Conservation (phyloP, 2,113 vertebrate genomes). For the Indri indri region DNA sequence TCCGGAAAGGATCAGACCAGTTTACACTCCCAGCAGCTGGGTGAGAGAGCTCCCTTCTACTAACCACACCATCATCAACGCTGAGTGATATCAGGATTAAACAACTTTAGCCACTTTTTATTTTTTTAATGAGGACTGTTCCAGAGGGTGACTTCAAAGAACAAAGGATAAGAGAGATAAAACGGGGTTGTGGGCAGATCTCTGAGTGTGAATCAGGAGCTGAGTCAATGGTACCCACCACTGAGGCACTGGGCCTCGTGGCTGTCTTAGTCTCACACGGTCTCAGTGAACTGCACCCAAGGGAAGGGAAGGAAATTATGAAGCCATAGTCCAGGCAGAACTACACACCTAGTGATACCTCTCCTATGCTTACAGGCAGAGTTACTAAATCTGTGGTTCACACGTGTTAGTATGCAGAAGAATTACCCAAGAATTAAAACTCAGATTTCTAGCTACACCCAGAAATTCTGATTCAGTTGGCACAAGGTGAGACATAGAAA, state of each 20-base stretch:
- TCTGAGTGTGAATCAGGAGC: neutral
- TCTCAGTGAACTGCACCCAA: fast-evolving
- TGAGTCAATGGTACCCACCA: fast-evolving
- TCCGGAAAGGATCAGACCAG: neutral
- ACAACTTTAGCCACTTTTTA: neutral
- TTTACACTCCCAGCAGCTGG: neutral
- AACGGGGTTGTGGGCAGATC: neutral
- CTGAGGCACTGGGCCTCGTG: neutral
- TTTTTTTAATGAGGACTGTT: neutral
- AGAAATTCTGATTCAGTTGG: neutral
- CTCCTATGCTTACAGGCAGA: neutral
- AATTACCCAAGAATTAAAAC: neutral
- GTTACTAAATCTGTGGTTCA: neutral
- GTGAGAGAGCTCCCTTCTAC: neutral
- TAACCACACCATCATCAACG: neutral
- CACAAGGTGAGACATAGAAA: neutral
- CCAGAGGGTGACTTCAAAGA: constrained; percentile 23
- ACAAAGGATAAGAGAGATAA: neutral
- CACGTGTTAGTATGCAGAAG: neutral
- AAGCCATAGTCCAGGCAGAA: neutral
- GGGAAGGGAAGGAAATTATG: neutral
- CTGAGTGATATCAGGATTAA: neutral
- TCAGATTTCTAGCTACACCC: neutral
- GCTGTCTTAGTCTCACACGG: neutral
- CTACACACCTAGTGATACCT: neutral